These are phyloP conservation scores for Toxotes chatareus DNA, from an alignment of 2,113 vertebrate species.

Conservation along the genomic window DNA sequence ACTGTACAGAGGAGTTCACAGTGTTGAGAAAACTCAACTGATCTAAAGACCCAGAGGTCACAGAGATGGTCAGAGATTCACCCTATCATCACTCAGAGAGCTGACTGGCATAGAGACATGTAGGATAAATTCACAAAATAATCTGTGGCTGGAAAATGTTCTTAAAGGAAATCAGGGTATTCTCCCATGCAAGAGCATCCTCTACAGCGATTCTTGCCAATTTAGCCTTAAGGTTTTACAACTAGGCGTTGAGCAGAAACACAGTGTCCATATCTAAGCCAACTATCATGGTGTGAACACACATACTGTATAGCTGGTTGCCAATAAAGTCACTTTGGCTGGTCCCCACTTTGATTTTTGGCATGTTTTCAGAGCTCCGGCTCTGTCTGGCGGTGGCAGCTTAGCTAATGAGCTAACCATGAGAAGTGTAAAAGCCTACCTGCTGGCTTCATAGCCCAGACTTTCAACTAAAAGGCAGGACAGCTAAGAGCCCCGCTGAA, in stretches of 20 bases:
- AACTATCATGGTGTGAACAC: constrained; percentile 62
- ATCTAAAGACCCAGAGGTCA: constrained; percentile 29
- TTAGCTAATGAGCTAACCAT: constrained; percentile 73
- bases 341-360: constrained; percentile 64
- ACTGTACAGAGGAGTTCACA: not conserved
- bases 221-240: constrained; percentile 48
- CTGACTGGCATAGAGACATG: not conserved
- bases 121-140: constrained; percentile 12
- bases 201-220: constrained; percentile 40
- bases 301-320: constrained; percentile 50
- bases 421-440: constrained; percentile 72
- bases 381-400: constrained; percentile 55
- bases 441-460: constrained; percentile 69
- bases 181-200: constrained; percentile 15
- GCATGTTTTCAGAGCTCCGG: constrained; percentile 59
- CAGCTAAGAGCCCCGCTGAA: constrained; percentile 55
- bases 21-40: not conserved
- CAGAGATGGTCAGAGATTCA: constrained; percentile 15
- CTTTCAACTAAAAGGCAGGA: constrained; percentile 54
- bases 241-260: constrained; percentile 46
- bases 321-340: constrained; percentile 71
- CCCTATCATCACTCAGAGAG: constrained; percentile 8
- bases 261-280: constrained; percentile 53
- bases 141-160: constrained; percentile 25
- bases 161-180: constrained; percentile 22